Base-by-base conservation (phyloP, 2,888 invertebrate species). In the Dioctria linearis region DNA sequence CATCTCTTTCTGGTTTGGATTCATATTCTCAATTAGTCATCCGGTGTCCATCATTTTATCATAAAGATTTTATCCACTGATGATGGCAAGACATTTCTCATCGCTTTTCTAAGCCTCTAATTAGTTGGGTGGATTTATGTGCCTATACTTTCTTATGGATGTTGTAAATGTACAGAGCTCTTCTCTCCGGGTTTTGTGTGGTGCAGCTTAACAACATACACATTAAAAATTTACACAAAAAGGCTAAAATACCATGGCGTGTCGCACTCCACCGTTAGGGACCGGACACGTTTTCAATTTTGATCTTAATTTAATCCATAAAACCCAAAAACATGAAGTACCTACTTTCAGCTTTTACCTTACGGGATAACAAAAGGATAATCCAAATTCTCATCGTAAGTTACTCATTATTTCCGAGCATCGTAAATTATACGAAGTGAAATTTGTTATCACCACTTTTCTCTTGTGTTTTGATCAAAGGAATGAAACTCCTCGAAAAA, bases 21-120 rank as follows among this genome's bases (percentile, higher is more conserved):
- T 59, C 46, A 9, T 71, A 43, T 61, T 61, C 75, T 75, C 59
- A 59, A 75, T 75, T 61, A 75, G 75, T 75, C 75, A 59, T 59
- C 75, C 59, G 57, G 46, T 61, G 75, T 75, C 59, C 75, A 43
- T 71, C 71, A 59, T 9, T 57, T 75, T 61, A 75, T 75, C 75
- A 75, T 75, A 75, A 75, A 25, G 25, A 59, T 75, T 75, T 59
- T 75, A 75, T 75, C 75, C 59, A 59, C 42, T 59, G 57, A 42
- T 57, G 61, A 75, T 75, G 75, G 75, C 6, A 8, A 37, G 11
- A 42, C 59, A 57, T 43, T 61, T 59, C 61, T 61, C 75, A 9
- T 75, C 37, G 57, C n/a, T 9, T 43, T 75, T 59, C 61, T 61
- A 9, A 5, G 13, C n/a, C 25, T 25, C 61, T 75, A 75, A 75